A percentile compares a stretch with the other conserved stretches of the same genome.
These are phyloP conservation scores for Hippocampus mohnikei DNA, from an alignment of 2,113 vertebrate species.

Conservation along the genomic window DNA sequence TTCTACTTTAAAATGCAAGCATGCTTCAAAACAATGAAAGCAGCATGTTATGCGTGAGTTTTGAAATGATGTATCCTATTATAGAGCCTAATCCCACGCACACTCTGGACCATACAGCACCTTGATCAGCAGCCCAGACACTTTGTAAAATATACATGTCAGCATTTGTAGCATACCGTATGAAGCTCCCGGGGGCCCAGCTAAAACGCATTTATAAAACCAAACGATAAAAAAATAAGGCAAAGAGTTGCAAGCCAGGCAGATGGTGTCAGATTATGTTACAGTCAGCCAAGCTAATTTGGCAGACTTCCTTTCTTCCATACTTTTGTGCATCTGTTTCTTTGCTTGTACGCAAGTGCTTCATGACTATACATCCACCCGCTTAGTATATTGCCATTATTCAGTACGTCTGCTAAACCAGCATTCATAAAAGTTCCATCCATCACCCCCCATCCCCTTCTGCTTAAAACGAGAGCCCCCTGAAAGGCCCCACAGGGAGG, in stretches of 20 bases:
- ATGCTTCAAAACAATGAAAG: constrained; percentile 12
- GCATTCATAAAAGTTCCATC: constrained; percentile 13
- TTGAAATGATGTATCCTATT: constrained; percentile 32
- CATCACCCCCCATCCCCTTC: not conserved
- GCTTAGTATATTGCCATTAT: constrained; percentile 10
- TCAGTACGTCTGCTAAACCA: constrained; percentile 15
- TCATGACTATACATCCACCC: not conserved
- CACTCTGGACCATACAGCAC: not conserved
- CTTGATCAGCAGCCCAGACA: constrained; percentile 56
- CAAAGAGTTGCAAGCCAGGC: constrained; percentile 63
- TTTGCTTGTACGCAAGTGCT: not conserved
- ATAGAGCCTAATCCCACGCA: constrained; percentile 12
- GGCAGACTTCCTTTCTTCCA: constrained; percentile 30
- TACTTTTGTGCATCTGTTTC: constrained; percentile 21
- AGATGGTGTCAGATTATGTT: constrained; percentile 65
- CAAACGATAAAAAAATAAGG: constrained; percentile 50
- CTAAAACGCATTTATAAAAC: constrained; percentile 61
- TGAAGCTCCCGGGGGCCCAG: constrained; percentile 44
- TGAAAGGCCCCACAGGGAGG: constrained; percentile 26
- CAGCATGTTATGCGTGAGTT: constrained; percentile 14
- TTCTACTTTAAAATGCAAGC: constrained; percentile 25
- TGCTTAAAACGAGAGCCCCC: constrained; percentile 19
- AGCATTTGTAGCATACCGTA: constrained; percentile 52
- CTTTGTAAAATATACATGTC: constrained; percentile 64
- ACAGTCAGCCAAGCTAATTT: constrained; percentile 59